Evolutionary conservation across 2,797 vertebrate species (phyloP), one percentile per base, ranked within the genome.

Genomic region (Diceros bicornis): DNA sequence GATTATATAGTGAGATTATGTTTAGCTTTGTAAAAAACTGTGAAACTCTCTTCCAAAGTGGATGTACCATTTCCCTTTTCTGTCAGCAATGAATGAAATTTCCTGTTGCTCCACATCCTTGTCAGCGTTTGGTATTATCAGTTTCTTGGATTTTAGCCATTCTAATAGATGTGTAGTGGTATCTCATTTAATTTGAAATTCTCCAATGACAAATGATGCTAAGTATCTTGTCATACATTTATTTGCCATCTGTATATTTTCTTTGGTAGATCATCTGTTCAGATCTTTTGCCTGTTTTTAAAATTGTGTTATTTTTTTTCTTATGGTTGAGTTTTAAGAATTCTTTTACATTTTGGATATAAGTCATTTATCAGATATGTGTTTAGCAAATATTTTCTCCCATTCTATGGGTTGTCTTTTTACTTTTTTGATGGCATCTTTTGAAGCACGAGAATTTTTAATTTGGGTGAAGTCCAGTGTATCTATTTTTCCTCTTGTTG

Each of bases 11-110:
- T 50, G 62, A 59, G 27, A 74, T n/a, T 75, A 47, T 50, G 4
- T 82, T 92, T 74, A 81, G 20, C 32, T 90, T 90, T 90, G 37
- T 59, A 85, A 85, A 25, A 96, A 79, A 72, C 25, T 75, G 10
- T 92, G 69, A 62, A 78, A 85, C 55, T 1, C 23, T 74, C 59
- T 87, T 87, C n/a, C 66, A 75, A 59, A 96, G 59, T 68, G 27
- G 2, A 66, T 59, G 5, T 6, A 71, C 50, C 47, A 94, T 66
- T 93, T 90, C n/a, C 11, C 52, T 47, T 85, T 89, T 93, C 32
- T 57, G 47, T 20, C 74, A 72, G 47, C 62, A 78, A 25, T 29
- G 44, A 50, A 6, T 74, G 14, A 90, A 37, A 87, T 61, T 55
- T 78, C 71, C 72, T 78, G 37, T 44, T 72, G 57, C 20, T 72